phyloP scores from a whole-genome alignment of 2,113 vertebrate species.

The Helogale parvula region DNA sequence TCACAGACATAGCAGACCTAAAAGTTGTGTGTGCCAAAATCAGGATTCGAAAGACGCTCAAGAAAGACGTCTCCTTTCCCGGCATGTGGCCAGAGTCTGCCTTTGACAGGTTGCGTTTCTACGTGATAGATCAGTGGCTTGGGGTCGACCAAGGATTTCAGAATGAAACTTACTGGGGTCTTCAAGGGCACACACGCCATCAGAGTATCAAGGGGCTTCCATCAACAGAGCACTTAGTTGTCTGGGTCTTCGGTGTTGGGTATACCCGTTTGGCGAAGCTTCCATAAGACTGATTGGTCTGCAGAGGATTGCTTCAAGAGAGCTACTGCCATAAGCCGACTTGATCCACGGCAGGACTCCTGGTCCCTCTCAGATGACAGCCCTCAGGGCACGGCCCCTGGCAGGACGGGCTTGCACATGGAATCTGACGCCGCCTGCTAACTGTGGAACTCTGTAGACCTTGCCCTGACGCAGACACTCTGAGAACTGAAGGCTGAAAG shows the following conservation, averaged over 20 bases:
- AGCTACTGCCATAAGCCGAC: neutral
- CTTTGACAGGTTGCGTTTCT: accelerated
- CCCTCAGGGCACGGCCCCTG: accelerated
- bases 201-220: neutral
- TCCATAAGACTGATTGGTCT: accelerated
- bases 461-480: neutral
- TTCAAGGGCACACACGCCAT: accelerated
- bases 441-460: accelerated
- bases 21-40: neutral
- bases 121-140: neutral
- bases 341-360: neutral
- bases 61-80: neutral
- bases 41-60: neutral
- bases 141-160: neutral
- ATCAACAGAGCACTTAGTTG: accelerated
- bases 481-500: accelerated
- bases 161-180: neutral
- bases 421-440: accelerated
- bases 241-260: too few relatives aligned
- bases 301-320: neutral
- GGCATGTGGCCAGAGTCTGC: too few relatives aligned
- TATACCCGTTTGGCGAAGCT: too few relatives aligned
- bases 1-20: neutral
- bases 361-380: neutral
- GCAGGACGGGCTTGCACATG: too few relatives aligned